These are phyloP conservation scores for Chironex yamaguchii DNA, from an alignment of 30 jellyfish, hydroid and myxozoan species.

Conservation along the genomic window DNA sequence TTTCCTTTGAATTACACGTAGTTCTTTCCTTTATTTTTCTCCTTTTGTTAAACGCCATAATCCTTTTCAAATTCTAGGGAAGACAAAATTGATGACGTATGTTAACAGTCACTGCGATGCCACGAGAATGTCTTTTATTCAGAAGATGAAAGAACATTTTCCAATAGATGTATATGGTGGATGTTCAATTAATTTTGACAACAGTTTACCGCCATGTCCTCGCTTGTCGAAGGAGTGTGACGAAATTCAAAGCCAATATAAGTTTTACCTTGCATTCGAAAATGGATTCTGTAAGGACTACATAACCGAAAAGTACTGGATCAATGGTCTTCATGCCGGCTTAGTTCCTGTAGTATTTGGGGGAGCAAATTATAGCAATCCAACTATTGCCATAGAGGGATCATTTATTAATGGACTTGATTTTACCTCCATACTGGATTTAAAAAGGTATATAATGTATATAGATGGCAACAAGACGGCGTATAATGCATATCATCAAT, in stretches of 20 bases:
- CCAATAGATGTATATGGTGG: conserved; percentile 87
- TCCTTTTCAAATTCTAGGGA: conserved; percentile 32
- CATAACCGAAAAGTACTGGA: conserved; percentile 89
- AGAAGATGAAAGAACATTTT: conserved; percentile 48
- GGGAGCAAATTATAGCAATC: conserved; percentile 72
- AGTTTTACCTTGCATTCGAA: conserved; percentile 87
- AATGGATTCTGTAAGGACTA: conserved; percentile 85
- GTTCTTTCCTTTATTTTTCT: no score
- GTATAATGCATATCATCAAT: conserved; percentile 81
- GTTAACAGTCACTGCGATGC: conserved; percentile 79
- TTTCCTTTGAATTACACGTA: background rate
- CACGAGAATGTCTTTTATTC: conserved; percentile 46
- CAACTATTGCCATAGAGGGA: conserved; percentile 69
- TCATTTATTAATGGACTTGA: conserved; percentile 72
- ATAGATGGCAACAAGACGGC: conserved; percentile 74
- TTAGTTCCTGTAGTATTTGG: conserved; percentile 90
- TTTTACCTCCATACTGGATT: conserved; percentile 44
- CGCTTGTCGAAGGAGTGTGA: conserved; percentile 57
- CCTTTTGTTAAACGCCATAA: no score
- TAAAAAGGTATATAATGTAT: conserved; percentile 58
- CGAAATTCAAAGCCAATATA: conserved; percentile 69
- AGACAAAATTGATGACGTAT: conserved; percentile 55
- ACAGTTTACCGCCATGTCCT: conserved; percentile 64
- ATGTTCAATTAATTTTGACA: conserved; percentile 57
- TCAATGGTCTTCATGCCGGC: conserved; percentile 69